Percentiles rank a stretch among this genome's conserved stretches.
phyloP scores from a whole-genome alignment of 2,113 vertebrate genomes.

The Gnathonemus echidnorhynchus region DNA sequence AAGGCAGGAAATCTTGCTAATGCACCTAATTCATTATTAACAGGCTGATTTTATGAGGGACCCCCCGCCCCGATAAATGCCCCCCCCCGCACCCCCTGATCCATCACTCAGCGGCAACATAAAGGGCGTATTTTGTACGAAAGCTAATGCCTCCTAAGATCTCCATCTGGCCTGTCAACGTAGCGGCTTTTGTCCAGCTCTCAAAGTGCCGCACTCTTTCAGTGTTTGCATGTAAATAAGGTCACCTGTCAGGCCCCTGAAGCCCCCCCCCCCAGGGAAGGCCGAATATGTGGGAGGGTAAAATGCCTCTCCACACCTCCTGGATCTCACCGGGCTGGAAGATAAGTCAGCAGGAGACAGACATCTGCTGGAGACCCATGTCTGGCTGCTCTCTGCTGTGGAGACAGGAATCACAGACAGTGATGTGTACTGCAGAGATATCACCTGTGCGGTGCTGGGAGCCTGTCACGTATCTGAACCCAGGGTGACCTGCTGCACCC shows the following conservation, averaged over 20 bases:
- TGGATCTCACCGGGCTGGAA: not conserved
- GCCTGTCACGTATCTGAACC: not conserved
- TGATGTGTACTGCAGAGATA: not conserved
- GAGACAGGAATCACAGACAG: not conserved
- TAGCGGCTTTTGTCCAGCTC: not conserved
- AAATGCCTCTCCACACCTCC: not conserved
- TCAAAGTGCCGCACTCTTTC: not conserved
- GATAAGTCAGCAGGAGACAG: not conserved
- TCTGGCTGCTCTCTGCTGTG: not conserved
- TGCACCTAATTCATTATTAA: constrained; percentile 49
- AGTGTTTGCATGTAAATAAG: constrained; percentile 1
- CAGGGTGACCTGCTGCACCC: not conserved
- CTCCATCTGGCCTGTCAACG: constrained; percentile 13
- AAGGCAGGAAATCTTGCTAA: constrained; percentile 51
- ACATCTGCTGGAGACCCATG: not conserved
- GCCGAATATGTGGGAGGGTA: not conserved
- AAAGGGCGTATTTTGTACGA: not conserved
- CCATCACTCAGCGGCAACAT: not conserved
- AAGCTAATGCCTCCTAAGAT: not conserved
- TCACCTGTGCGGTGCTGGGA: not conserved
- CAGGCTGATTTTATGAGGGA: constrained; percentile 30
- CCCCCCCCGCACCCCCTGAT: not conserved
- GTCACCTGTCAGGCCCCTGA: not conserved
- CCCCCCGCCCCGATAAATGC: constrained; percentile 7
- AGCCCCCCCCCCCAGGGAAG: not conserved